Evolutionary conservation across 2,113 vertebrate species (phyloP).

Genomic region (Microtus richardsoni): DNA sequence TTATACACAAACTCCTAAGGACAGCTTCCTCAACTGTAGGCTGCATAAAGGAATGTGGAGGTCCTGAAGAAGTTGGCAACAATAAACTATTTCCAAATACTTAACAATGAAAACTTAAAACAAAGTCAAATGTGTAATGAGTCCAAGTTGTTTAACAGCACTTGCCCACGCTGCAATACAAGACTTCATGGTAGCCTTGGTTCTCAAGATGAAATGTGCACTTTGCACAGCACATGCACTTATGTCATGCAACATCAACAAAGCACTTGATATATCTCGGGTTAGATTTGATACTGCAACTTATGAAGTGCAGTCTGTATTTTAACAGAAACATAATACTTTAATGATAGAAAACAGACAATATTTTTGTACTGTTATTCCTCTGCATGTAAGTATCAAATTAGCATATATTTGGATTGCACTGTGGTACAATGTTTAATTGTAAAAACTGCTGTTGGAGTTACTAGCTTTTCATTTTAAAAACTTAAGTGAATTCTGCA

Average conservation of each 20-base stretch:
- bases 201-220: not conserved
- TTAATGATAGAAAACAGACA: not conserved
- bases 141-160: not conserved
- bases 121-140: not conserved
- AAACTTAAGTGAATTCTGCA: not conserved
- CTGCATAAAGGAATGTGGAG: not conserved
- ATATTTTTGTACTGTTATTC: not conserved
- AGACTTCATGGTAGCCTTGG: not conserved
- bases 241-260: not conserved
- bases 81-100: not conserved
- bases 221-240: not conserved
- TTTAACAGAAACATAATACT: not conserved
- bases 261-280: not conserved
- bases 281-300: not conserved
- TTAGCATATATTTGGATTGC: not conserved
- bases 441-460: not conserved
- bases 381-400: not conserved
- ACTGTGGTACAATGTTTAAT: not conserved
- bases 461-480: not conserved
- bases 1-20: conserved; percentile 31
- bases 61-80: not conserved
- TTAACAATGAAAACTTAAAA: not conserved
- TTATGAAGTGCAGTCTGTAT: not conserved
- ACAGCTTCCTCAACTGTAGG: not conserved
- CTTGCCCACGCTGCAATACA: not conserved